phyloP scores from a whole-genome alignment of 2,113 vertebrate species.

The Brachypteracias leptosomus region DNA sequence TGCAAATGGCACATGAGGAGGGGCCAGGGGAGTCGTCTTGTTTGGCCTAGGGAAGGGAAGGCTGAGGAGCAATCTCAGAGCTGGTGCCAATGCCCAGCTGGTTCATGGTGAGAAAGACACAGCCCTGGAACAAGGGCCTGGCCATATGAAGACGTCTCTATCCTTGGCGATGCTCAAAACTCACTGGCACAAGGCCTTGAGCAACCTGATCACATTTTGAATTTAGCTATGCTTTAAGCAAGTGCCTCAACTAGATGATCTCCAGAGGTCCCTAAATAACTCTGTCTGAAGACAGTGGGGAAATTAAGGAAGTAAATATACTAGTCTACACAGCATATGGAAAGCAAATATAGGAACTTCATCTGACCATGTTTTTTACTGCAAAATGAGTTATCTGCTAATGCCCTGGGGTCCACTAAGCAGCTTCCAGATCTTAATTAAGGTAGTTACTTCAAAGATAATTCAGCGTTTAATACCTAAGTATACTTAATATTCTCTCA shows the following conservation, averaged over 20 bases:
- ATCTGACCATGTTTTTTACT: background rate
- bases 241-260: background rate
- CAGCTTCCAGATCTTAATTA: slow-evolving; percentile 5
- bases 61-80: background rate
- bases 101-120: background rate
- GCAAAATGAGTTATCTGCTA: background rate
- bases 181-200: background rate
- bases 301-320: background rate
- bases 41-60: background rate
- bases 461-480: background rate
- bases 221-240: background rate
- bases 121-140: background rate
- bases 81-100: background rate
- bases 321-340: background rate
- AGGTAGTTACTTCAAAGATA: background rate
- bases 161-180: background rate
- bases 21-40: background rate
- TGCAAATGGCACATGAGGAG: background rate
- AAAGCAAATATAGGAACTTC: slow-evolving; percentile 1
- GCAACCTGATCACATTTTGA: background rate
- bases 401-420: background rate
- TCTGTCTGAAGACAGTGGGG: background rate
- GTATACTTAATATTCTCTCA: background rate
- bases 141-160: background rate
- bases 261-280: background rate